A percentile compares a stretch with the other conserved stretches of the same genome.
These are phyloP conservation scores for Coptodon bakossiorum DNA, from an alignment of 2,113 vertebrate genomes.

Conservation along the genomic window DNA sequence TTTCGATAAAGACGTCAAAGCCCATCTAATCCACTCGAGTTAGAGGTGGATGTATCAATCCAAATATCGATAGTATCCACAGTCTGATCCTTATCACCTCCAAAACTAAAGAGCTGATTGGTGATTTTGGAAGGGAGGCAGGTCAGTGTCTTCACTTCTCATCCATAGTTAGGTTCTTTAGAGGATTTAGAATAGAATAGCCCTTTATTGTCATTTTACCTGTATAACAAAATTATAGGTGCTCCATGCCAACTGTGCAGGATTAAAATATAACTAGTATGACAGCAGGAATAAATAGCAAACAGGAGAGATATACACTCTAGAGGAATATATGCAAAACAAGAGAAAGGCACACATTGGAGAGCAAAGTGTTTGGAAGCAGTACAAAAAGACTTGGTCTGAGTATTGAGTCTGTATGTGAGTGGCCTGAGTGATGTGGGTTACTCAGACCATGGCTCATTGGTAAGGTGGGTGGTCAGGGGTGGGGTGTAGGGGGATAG, in stretches of 20 bases:
- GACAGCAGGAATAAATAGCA: background rate
- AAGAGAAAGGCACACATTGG: background rate
- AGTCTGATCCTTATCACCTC: background rate
- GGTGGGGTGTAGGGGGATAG: background rate
- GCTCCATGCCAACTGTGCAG: background rate
- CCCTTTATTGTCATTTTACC: background rate
- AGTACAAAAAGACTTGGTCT: background rate
- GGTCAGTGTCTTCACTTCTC: background rate
- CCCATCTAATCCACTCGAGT: accelerated
- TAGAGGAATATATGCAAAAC: background rate
- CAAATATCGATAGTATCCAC: background rate
- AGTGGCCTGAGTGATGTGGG: background rate
- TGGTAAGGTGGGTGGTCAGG: background rate
- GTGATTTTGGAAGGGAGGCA: background rate
- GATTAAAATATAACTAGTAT: background rate
- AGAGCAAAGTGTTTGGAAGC: background rate
- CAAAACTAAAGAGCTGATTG: background rate
- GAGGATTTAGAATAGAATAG: background rate
- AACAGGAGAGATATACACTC: background rate
- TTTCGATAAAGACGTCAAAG: background rate
- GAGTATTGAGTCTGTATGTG: background rate
- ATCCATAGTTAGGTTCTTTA: background rate
- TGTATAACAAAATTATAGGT: background rate
- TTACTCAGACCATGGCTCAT: background rate
- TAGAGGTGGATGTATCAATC: background rate